A percentile compares a stretch with the other conserved stretches of the same genome.
phyloP scores from a whole-genome alignment of 2,113 vertebrate species.

The Murina feae region DNA sequence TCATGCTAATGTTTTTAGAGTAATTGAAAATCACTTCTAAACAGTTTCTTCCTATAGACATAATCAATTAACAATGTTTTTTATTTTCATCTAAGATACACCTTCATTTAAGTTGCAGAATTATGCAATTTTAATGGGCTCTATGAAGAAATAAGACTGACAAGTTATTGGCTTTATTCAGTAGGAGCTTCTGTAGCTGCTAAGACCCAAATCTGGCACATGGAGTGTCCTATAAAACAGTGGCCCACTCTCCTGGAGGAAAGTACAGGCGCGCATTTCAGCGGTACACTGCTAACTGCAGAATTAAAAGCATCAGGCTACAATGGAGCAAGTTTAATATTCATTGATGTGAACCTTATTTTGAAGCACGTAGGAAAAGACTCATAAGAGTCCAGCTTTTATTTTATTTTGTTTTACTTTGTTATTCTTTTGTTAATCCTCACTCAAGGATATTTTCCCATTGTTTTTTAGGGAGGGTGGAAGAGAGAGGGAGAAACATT shows the following conservation, averaged over 20 bases:
- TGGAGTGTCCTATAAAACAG: neutral
- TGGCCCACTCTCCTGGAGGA: neutral
- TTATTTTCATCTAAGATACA: neutral
- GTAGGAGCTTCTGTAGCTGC: neutral
- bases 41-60: neutral
- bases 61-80: neutral
- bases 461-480: no score
- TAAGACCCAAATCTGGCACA: neutral
- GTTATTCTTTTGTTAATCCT: no score
- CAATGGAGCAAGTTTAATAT: neutral
- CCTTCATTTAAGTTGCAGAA: neutral
- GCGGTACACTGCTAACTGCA: neutral
- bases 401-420: neutral
- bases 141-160: neutral
- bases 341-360: neutral
- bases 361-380: neutral
- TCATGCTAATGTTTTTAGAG: neutral
- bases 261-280: neutral
- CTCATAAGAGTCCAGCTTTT: neutral
- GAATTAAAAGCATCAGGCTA: neutral
- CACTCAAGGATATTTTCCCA: no score
- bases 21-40: slow-evolving; percentile 10
- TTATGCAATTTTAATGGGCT: neutral
- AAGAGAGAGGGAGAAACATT: no score
- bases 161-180: neutral